These are phyloP conservation scores for Cichladusa arquata DNA, from an alignment of 2,113 vertebrate genomes.

Conservation along the genomic window DNA sequence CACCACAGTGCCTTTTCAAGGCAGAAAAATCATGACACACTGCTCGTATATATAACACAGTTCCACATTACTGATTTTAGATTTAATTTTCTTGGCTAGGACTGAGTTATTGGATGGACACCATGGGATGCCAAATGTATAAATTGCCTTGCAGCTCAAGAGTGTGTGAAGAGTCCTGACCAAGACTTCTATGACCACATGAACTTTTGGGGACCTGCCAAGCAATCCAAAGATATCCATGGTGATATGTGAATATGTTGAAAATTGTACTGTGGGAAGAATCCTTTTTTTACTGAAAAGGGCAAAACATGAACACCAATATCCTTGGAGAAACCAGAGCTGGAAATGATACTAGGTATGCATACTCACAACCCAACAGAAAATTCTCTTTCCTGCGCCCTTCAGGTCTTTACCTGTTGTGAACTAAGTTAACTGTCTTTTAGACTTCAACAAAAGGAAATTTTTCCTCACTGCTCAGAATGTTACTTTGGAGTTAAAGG, in stretches of 20 bases:
- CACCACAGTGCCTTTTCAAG: slow-evolving; percentile 14
- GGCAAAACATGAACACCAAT: not conserved
- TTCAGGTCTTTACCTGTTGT: not conserved
- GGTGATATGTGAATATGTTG: not conserved
- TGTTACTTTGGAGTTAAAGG: not conserved
- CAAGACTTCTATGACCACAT: not conserved
- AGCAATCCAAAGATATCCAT: not conserved
- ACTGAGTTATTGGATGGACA: slow-evolving; percentile 25
- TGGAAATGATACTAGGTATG: not conserved
- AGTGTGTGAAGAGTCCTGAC: slow-evolving; percentile 1
- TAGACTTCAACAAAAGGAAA: not conserved
- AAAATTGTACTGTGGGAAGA: slow-evolving; percentile 1
- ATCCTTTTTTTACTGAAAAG: not conserved
- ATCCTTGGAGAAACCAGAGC: not conserved
- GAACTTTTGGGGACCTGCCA: not conserved
- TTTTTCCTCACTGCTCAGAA: not conserved
- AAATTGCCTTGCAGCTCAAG: not conserved
- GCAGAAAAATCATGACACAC: slow-evolving; percentile 9
- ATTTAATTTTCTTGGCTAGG: slow-evolving; percentile 37
- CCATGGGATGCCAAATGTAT: slow-evolving; percentile 28
- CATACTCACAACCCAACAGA: not conserved
- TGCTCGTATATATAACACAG: not conserved
- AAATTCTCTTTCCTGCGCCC: not conserved
- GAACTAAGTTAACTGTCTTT: not conserved
- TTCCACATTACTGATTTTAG: slow-evolving; percentile 9